Conservation (phyloP, 2,797 vertebrate species). For the Acrossocheilus wenchowensis region DNA sequence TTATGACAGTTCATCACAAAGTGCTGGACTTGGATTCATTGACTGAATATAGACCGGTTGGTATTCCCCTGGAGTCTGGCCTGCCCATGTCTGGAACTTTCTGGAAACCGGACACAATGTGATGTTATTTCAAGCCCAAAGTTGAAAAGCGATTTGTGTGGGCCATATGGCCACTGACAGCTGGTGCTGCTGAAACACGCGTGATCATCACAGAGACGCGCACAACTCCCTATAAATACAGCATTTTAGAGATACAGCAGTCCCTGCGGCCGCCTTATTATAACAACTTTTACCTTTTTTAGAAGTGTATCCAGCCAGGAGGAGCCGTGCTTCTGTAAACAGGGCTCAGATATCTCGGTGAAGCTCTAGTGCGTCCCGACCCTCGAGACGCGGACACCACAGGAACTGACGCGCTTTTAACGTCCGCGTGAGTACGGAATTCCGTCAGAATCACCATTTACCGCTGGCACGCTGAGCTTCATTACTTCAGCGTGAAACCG, state of each 20-base stretch:
- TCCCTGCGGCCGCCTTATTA: not conserved
- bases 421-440: not conserved
- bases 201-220: conserved; percentile 7
- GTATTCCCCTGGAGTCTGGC: conserved; percentile 45
- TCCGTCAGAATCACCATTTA: conserved; percentile 18
- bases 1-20: conserved; percentile 3
- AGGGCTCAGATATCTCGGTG: conserved; percentile 34
- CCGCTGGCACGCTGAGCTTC: conserved; percentile 28
- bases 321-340: conserved; percentile 49
- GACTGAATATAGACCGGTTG: conserved; percentile 39
- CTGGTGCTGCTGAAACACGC: conserved; percentile 43
- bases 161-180: conserved; percentile 61
- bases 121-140: conserved; percentile 61
- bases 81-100: conserved; percentile 46
- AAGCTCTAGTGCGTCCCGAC: conserved; percentile 26
- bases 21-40: conserved; percentile 17
- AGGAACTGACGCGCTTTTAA: conserved; percentile 13
- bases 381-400: conserved; percentile 15
- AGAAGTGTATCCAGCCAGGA: conserved; percentile 50
- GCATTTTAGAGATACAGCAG: not conserved
- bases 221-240: not conserved
- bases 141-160: conserved; percentile 54
- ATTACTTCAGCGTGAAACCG: conserved; percentile 28
- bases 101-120: conserved; percentile 58
- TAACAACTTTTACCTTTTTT: conserved; percentile 57